Conservation (phyloP, 2,888 invertebrate species). For the Helicoverpa assulta region DNA sequence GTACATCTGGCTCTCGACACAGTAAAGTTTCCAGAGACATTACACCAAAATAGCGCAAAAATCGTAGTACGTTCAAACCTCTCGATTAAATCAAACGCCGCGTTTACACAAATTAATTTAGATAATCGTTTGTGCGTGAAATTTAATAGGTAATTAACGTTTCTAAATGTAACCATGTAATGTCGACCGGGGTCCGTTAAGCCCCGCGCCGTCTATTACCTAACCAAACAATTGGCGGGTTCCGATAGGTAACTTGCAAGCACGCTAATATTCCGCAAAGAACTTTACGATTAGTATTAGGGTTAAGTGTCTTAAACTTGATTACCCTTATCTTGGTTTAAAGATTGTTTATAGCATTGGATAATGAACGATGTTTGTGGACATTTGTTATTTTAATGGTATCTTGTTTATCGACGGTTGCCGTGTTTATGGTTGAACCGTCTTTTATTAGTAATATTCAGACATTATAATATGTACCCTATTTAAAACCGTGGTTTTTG, state of each 20-base stretch:
- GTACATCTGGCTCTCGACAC: slow-evolving; percentile 2
- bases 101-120: slow-evolving; percentile 79
- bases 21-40: slow-evolving; percentile 18
- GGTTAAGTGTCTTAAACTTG: slow-evolving; percentile 58
- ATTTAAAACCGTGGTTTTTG: not conserved
- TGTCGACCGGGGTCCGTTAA: slow-evolving; percentile 67
- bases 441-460: slow-evolving; percentile 2
- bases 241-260: slow-evolving; percentile 84
- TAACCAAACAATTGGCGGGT: slow-evolving; percentile 85
- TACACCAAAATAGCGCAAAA: not conserved
- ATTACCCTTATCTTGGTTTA: slow-evolving; percentile 41
- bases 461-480: not conserved
- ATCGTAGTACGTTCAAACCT: slow-evolving; percentile 23
- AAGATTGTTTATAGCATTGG: slow-evolving; percentile 33
- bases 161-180: slow-evolving; percentile 75
- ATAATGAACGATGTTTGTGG: slow-evolving; percentile 35
- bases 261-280: slow-evolving; percentile 71
- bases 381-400: slow-evolving; percentile 20
- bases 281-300: slow-evolving; percentile 61
- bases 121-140: slow-evolving; percentile 76
- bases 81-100: slow-evolving; percentile 63
- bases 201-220: slow-evolving; percentile 77
- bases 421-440: slow-evolving; percentile 4
- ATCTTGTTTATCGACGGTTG: slow-evolving; percentile 7
- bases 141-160: slow-evolving; percentile 83